Evolutionary conservation across 2,888 invertebrate species (phyloP).

Genomic region (Coelopa pilipes): DNA sequence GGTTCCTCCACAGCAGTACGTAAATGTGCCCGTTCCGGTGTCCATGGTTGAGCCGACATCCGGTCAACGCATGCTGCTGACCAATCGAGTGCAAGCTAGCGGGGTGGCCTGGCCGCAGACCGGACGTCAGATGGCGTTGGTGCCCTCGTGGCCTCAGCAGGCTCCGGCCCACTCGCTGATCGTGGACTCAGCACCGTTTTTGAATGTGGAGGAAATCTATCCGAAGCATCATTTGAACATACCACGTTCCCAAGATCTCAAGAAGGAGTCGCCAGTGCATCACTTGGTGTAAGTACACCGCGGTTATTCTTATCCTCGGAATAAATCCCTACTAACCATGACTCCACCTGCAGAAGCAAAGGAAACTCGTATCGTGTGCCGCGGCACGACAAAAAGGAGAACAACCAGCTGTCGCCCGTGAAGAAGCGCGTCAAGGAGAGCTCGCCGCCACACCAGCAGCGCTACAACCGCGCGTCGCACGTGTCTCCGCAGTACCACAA

Average conservation of each 20-base stretch:
- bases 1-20: conserved; percentile 88
- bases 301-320: not conserved
- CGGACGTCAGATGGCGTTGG: conserved; percentile 81
- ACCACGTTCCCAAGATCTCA: conserved; percentile 69
- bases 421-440: conserved; percentile 97
- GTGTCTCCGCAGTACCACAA: conserved; percentile 66
- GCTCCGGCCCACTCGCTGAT: conserved; percentile 78
- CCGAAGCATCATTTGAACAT: conserved; percentile 73
- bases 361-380: conserved; percentile 67
- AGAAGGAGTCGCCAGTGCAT: conserved; percentile 70
- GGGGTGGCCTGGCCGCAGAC: conserved; percentile 67
- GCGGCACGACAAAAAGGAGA: conserved; percentile 80
- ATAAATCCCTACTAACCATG: not conserved
- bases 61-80: conserved; percentile 81
- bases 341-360: conserved; percentile 54
- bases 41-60: conserved; percentile 90
- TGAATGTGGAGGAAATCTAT: conserved; percentile 72
- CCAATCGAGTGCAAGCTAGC: conserved; percentile 68
- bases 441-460: conserved; percentile 80
- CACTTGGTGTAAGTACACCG: conserved; percentile 68
- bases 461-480: conserved; percentile 65
- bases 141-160: conserved; percentile 86
- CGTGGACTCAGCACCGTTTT: conserved; percentile 79
- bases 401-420: conserved; percentile 92
- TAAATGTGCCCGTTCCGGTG: conserved; percentile 76